Conservation (phyloP, 2,797 vertebrate species). For the Melanogrammus aeglefinus region DNA sequence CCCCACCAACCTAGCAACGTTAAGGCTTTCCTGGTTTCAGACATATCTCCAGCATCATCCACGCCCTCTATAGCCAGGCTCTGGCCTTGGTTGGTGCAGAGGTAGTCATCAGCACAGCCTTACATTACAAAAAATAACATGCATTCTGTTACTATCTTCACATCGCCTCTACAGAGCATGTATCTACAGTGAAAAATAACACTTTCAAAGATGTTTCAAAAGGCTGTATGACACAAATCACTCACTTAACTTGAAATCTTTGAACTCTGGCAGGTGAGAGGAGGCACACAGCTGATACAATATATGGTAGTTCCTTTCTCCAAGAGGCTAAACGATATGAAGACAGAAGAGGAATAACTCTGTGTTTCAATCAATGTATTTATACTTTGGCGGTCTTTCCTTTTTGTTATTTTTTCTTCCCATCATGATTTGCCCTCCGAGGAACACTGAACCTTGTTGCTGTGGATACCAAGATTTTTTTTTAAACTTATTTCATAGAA, state of each 20-base stretch:
- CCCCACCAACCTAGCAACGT: conserved; percentile 80
- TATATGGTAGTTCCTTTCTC: conserved; percentile 97
- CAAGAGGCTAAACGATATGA: conserved; percentile 78
- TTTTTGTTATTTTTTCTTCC: no score
- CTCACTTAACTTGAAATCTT: conserved; percentile 86
- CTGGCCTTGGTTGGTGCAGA: conserved; percentile 88
- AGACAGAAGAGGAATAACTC: conserved; percentile 20
- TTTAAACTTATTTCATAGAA: not conserved
- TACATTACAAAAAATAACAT: conserved; percentile 13
- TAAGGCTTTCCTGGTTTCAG: conserved; percentile 85
- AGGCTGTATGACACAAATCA: not conserved
- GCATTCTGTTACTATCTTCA: not conserved
- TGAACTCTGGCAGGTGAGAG: conserved; percentile 88
- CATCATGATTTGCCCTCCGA: no score
- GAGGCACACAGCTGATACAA: conserved; percentile 98
- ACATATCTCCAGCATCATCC: conserved; percentile 87
- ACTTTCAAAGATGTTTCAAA: not conserved
- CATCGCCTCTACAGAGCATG: not conserved
- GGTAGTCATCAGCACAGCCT: conserved; percentile 85
- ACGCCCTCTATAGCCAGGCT: conserved; percentile 86
- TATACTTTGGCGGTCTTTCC: no score
- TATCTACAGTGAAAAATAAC: not conserved
- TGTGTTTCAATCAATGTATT: not conserved
- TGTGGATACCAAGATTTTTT: no score
- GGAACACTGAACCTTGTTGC: no score